Base-by-base conservation (phyloP, 1,140 invertebrate genomes). In the Metaphire vulgaris region DNA sequence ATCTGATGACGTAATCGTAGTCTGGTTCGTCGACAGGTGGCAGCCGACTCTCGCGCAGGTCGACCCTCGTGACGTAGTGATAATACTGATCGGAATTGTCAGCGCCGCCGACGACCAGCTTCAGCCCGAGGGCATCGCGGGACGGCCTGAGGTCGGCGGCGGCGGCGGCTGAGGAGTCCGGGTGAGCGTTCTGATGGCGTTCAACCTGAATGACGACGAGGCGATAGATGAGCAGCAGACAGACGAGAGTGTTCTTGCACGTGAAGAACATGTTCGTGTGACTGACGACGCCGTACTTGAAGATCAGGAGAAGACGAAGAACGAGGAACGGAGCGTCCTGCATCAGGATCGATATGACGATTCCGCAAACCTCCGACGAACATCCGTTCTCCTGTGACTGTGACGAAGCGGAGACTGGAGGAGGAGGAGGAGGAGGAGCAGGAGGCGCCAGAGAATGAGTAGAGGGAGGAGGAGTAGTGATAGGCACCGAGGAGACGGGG, bases 191-290 rank as follows among this genome's bases (percentile, higher is more conserved):
- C 41, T 56, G 41, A 56, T 12, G 6, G 32, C 87, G 89, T 81
- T 90, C 89, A 72, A 89, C 83, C 78, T 93, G 91, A 0, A 95
- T 90, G 0, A 95, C 92, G 80, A 93, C 91, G 0, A 95, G 87
- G n/a, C 93, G 86, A 81, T 95, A 95, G 64, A 95, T 87, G 81
- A 95, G 92, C 0, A 96, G 86, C 0, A 94, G 83, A 77, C 95
- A 95, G 2, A 95, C 93, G 80, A 94, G 86, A 0, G 91, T 92
- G 80, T 94, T 94, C 82, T 94, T 92, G 84, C 92, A 93, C 79
- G 93, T 95, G 85, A 96, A 95, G 85, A 96, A 96, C 71, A 95
- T 86, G 81, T 95, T 96, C 90, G 94, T 94, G 82, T 95, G 95
- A 80, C 92, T 94, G 69, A 95, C 91, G 28, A 95, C 93, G 75